Evolutionary conservation across 2,888 invertebrate species (phyloP).

Genomic region (Agapetus fuscipes): DNA sequence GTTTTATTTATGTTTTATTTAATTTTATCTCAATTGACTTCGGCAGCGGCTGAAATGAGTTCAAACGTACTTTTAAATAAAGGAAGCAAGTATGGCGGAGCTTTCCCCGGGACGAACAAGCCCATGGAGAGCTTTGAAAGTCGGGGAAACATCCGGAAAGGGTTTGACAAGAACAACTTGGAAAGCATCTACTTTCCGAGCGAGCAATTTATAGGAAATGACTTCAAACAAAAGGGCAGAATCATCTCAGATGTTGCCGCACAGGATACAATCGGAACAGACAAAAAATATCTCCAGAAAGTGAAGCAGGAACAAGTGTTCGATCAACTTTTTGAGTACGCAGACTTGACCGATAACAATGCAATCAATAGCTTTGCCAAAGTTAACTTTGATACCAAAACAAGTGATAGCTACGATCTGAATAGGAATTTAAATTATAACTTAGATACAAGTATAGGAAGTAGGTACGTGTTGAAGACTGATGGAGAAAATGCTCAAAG

Average conservation of each 20-base stretch:
- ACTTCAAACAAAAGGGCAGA: no score
- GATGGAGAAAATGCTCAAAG: not conserved
- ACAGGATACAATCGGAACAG: no score
- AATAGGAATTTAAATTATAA: no score
- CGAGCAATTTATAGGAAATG: no score
- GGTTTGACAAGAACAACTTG: no score
- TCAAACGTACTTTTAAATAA: not conserved
- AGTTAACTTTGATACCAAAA: not conserved
- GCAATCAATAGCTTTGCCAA: not conserved
- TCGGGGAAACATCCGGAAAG: no score
- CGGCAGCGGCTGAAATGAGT: not conserved
- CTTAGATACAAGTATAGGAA: no score
- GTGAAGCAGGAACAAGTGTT: not conserved
- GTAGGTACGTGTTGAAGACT: not conserved
- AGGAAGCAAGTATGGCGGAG: not conserved
- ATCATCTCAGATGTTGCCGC: no score
- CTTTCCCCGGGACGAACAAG: no score
- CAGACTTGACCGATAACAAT: not conserved
- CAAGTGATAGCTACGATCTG: not conserved
- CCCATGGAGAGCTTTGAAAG: no score
- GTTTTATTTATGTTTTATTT: not conserved
- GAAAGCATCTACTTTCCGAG: no score
- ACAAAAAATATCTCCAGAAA: no score
- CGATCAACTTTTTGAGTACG: not conserved
- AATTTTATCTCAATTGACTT: not conserved